phyloP scores from a whole-genome alignment of 1,140 invertebrate genomes.

The Drosophila tristis region DNA sequence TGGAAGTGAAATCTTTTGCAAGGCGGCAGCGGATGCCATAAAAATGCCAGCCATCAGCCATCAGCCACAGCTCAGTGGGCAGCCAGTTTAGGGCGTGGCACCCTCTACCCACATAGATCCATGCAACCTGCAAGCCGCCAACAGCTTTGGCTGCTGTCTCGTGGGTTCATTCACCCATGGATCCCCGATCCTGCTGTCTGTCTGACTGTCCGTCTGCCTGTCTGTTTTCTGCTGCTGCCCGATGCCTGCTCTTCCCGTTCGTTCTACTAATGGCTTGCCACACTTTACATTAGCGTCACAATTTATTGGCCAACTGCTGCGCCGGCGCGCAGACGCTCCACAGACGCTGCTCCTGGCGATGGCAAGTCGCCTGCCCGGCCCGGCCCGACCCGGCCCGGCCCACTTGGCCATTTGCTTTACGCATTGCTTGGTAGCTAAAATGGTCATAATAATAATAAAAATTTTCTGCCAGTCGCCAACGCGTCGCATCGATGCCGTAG shows the following conservation, averaged over 20 bases:
- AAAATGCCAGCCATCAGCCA: slow-evolving; percentile 57
- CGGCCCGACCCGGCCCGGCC: slow-evolving; percentile 11
- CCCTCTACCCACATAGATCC: slow-evolving; percentile 38
- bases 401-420: slow-evolving; percentile 64
- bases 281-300: slow-evolving; percentile 81
- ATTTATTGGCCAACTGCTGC: slow-evolving; percentile 72
- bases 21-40: slow-evolving; percentile 67
- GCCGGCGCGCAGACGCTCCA: slow-evolving; percentile 49
- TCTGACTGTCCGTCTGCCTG: not conserved
- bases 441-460: slow-evolving; percentile 82
- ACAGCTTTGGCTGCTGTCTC: slow-evolving; percentile 27
- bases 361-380: not conserved
- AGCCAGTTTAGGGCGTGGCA: slow-evolving; percentile 26
- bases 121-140: not conserved
- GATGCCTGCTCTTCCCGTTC: slow-evolving; percentile 13
- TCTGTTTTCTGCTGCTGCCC: no score
- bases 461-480: slow-evolving; percentile 62
- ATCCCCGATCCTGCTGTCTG: slow-evolving; percentile 27
- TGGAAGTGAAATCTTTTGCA: slow-evolving; percentile 74
- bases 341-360: slow-evolving; percentile 18
- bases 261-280: slow-evolving; percentile 75
- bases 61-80: not conserved
- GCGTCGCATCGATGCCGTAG: slow-evolving; percentile 19
- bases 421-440: slow-evolving; percentile 77
- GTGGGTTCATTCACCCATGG: slow-evolving; percentile 66